Evolutionary conservation across 2,888 invertebrate species (phyloP), one percentile per base, ranked within the genome.

Genomic region (Drosophila colorata): DNA sequence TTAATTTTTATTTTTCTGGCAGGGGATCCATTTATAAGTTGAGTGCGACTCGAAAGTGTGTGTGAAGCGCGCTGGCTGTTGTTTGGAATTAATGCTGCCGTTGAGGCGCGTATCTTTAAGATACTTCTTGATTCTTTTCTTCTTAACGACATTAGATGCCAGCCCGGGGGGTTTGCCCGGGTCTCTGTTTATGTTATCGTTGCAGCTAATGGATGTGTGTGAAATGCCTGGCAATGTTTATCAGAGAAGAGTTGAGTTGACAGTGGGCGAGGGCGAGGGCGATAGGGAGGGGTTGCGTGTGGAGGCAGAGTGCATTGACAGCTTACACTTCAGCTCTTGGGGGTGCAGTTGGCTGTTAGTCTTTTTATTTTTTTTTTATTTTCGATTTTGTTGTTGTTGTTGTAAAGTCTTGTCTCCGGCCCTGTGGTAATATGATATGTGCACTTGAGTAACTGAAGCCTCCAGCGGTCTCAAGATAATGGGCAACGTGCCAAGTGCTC

Each of bases 401-500:
- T 33, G 28, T 28, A 28, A 28, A 11, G 38, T 47, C 37, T 44
- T 37, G 53, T 44, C 61, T 33, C 67, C 13, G 25, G 40, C 51
- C 40, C 53, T 48, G 57, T 68, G 71, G 81, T 82, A 84, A 83
- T 73, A 82, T 79, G 86, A 83, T 83, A 81, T 85, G 71, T 71
- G 82, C 67, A 82, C 82, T 82, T 73, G 78, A 87, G 79, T 59
- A 82, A 79, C 69, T 65, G 61, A 63, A 63, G 80, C 72, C 80
- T 59, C 68, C 69, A 76, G 80, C 76, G 23, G 47, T 37, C 73
- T 47, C 41, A 37, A 83, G 81, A 88, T 87, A 85, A 85, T 85
- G 87, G 88, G 87, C 79, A 88, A 88, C 85, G 87, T 88, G 88
- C 88, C 85, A 85, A 85, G 84, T 75, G 84, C 73, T 73, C 76